Evolutionary conservation across 1,140 invertebrate species (phyloP), one percentile per base, ranked within the genome.

Genomic region (Lepidotrigona ventralis): DNA sequence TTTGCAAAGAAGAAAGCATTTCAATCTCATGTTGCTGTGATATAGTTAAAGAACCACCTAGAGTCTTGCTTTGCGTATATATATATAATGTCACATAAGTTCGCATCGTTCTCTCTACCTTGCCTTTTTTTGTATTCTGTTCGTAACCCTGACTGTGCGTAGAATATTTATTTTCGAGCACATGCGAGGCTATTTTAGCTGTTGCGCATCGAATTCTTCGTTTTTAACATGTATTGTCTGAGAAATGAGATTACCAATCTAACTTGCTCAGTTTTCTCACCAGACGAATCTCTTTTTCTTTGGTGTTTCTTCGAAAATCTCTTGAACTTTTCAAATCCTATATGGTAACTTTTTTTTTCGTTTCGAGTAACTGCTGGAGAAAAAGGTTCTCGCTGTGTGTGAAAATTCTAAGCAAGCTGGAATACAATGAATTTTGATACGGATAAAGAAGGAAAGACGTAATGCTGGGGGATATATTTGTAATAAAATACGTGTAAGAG

Each of bases 211-310:
- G 86, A 91, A 86, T 85, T 90, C 90, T 91, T 91, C 90, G 90
- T 93, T 93, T 92, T 91, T 89, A 87, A 90, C 90, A 89, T 93
- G 90, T 91, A 93, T 94, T 91, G 92, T 93, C 92, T 84, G 91
- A 64, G 74, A 84, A 79, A 84, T 77, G 51, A 68, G 68, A 63
- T 63, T 63, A 56, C 12, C 70, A n/a, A 33, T 63, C 60, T 26
- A 23, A 54, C 53, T 71, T 70, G 64, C 60, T 86, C 66, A 21
- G 26, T 33, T 51, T 56, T 83, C 54, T 46, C 12, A 51, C 39
- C 33, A 60, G 66, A 72, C n/a, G 3, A 81, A 73, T 54, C 51
- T 15, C 58, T 66, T 56, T 5, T 33, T 26, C 33, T 54, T 64
- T 46, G n/a, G 19, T 58, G 23, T 76, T 56, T 66, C 14, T 46